A percentile compares a stretch with the other conserved stretches of the same genome.
Evolutionary conservation across 2,888 invertebrate species (phyloP).

Genomic region (Eremobia ochroleuca): DNA sequence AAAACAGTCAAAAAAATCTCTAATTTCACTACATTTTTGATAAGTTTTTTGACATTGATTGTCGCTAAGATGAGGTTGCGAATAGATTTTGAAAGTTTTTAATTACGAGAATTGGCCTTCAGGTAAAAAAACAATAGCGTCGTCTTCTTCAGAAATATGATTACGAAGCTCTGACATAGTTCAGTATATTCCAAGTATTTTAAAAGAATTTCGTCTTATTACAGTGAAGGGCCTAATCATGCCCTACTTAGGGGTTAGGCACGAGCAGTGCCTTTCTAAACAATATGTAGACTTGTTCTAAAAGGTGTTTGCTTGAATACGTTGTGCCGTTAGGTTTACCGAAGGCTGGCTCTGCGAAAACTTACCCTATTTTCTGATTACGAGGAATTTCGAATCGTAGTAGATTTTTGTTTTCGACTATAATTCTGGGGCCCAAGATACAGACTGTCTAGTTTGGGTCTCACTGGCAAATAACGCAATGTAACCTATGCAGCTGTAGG

Average conservation of each 20-base stretch:
- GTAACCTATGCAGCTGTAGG: no score
- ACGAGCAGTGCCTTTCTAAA: constrained; percentile 23
- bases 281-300: neutral
- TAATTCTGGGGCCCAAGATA: neutral
- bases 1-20: no score
- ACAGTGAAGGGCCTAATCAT: constrained; percentile 30
- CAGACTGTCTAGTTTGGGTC: no score
- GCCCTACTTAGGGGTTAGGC: neutral
- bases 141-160: neutral
- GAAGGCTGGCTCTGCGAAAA: neutral
- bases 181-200: neutral
- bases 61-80: no score
- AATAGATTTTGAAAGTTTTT: no score
- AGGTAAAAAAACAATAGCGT: neutral
- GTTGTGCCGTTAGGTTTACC: neutral
- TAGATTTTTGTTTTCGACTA: neutral
- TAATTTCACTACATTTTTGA: no score
- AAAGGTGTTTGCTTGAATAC: no score
- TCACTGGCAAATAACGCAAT: neutral
- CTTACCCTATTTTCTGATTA: neutral
- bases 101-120: no score
- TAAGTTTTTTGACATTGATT: no score
- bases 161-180: neutral
- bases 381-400: neutral
- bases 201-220: neutral